Conservation (phyloP, 2,113 vertebrate genomes). For the Anolis sagrei region DNA sequence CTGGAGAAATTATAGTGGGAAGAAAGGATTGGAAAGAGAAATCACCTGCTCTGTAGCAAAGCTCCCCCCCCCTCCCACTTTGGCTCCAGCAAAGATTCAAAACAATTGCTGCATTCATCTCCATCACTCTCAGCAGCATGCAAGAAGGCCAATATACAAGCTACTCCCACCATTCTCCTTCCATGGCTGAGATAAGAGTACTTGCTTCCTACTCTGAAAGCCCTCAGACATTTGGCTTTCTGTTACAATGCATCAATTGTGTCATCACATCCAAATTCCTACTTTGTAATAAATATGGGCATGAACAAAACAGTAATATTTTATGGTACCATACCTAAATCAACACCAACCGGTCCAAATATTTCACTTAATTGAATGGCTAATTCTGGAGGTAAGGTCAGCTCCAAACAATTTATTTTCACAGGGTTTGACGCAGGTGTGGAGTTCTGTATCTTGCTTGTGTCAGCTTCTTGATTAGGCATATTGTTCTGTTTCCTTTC, state of each 20-base stretch:
- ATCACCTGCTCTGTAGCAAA: too few species aligned
- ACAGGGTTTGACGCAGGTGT: conserved; percentile 65
- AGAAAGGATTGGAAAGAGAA: too few species aligned
- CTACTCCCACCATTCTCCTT: too few species aligned
- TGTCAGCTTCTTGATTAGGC: conserved; percentile 13
- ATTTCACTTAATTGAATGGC: conserved; percentile 93
- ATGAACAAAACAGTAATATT: not conserved
- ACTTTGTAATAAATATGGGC: not conserved
- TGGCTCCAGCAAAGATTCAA: too few species aligned
- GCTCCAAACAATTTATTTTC: conserved; percentile 88
- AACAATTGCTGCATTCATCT: too few species aligned
- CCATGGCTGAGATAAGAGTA: too few species aligned
- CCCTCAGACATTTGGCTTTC: not conserved
- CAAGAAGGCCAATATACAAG: too few species aligned
- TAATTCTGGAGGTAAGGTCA: conserved; percentile 91
- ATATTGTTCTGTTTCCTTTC: conserved; percentile 52
- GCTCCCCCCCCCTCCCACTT: too few species aligned
- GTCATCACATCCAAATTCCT: not conserved
- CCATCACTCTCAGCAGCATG: too few species aligned
- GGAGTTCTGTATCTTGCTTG: conserved; percentile 50
- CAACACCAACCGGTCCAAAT: conserved; percentile 94
- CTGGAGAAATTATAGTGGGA: too few species aligned
- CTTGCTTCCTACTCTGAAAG: not conserved
- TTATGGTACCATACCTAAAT: conserved; percentile 83
- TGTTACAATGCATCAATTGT: not conserved